Evolutionary conservation across 2,797 vertebrate genomes (phyloP).

Genomic region (Oceanodroma leucorhoa): DNA sequence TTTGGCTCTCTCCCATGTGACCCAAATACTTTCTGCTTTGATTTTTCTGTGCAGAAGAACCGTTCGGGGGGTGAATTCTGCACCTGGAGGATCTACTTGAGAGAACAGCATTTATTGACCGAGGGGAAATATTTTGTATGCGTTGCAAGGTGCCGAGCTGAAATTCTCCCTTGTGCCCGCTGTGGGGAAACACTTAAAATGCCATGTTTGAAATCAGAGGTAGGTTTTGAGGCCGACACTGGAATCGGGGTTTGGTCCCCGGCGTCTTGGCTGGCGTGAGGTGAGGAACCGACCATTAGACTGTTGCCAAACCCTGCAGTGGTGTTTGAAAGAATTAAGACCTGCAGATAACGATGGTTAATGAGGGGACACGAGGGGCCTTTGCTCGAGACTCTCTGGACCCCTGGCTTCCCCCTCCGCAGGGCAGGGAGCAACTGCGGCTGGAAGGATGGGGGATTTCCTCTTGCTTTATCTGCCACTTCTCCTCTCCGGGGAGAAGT

Average conservation of each 20-base stretch:
- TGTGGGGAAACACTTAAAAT: background rate
- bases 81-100: background rate
- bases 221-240: background rate
- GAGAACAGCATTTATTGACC: background rate
- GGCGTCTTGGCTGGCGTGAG: rapidly evolving
- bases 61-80: rapidly evolving
- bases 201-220: background rate
- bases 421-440: background rate
- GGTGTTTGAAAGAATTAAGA: background rate
- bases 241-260: rapidly evolving
- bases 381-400: background rate
- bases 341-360: background rate
- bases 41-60: background rate
- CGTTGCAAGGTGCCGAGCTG: background rate
- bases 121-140: background rate
- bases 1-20: background rate
- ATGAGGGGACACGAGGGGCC: rapidly evolving
- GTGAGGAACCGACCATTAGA: background rate
- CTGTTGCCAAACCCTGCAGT: rapidly evolving
- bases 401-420: background rate
- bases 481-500: background rate
- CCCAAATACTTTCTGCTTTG: background rate
- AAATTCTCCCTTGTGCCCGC: background rate
- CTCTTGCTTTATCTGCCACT: background rate
- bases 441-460: background rate